phyloP scores from a whole-genome alignment of 2,797 vertebrate species.

The Erethizon dorsatum region DNA sequence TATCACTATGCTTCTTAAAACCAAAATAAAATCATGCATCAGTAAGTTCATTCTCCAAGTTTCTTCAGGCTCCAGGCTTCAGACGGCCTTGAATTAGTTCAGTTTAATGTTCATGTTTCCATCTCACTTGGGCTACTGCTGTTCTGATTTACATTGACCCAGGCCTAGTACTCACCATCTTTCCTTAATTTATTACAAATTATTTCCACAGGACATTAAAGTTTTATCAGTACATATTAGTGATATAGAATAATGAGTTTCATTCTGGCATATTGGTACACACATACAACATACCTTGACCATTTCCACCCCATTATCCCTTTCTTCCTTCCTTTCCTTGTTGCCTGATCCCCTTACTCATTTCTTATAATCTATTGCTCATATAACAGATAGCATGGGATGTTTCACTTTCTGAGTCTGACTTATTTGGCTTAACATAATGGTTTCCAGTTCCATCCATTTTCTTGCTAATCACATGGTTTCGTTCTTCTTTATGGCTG shows the following conservation, averaged over 20 bases:
- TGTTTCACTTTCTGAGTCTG: background rate
- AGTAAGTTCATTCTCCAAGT: background rate
- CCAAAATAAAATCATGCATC: background rate
- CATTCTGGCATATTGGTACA: background rate
- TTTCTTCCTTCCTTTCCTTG: background rate
- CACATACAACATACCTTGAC: background rate
- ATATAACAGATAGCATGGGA: background rate
- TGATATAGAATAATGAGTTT: background rate
- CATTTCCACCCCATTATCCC: background rate
- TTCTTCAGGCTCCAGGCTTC: background rate
- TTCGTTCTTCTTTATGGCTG: background rate
- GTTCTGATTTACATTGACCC: background rate
- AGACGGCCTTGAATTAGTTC: background rate
- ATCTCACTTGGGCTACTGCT: background rate
- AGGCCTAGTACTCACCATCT: background rate
- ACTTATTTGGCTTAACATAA: background rate
- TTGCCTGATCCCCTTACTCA: background rate
- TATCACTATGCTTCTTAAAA: background rate
- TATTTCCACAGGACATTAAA: background rate
- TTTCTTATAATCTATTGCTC: background rate
- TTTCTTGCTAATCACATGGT: background rate
- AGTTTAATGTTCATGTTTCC: slow-evolving; percentile 2
- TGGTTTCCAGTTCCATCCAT: background rate
- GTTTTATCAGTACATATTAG: background rate
- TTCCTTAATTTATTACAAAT: slow-evolving; percentile 13